Evolutionary conservation across 2,888 invertebrate genomes (phyloP).

Genomic region (Epiblema foenella): DNA sequence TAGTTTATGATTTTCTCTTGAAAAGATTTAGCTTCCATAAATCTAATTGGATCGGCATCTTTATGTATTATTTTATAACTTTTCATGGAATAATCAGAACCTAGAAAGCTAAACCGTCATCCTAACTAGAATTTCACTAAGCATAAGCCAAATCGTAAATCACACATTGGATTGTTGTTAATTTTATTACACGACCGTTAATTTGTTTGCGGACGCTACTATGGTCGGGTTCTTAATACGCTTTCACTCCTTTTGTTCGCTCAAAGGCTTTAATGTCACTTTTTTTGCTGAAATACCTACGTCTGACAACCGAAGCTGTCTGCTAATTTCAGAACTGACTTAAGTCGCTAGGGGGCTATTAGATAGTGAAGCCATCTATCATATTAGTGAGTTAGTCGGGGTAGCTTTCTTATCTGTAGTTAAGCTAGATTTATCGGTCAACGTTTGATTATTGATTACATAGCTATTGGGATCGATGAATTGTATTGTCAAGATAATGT

Average conservation of each 20-base stretch:
- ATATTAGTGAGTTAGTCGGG: conserved; percentile 49
- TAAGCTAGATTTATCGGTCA: conserved; percentile 60
- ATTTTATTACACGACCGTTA: conserved; percentile 23
- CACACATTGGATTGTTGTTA: conserved; percentile 13
- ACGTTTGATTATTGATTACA: conserved; percentile 57
- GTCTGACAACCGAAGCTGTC: conserved; percentile 63
- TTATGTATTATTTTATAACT: conserved; percentile 7
- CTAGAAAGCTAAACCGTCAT: conserved; percentile 21
- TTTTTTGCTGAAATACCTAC: conserved; percentile 65
- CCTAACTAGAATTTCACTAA: conserved; percentile 16
- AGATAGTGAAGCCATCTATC: neutral
- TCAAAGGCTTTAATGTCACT: conserved; percentile 58
- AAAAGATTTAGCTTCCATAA: conserved; percentile 6
- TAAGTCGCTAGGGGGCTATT: neutral
- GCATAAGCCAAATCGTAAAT: conserved; percentile 22
- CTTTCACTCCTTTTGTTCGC: conserved; percentile 78
- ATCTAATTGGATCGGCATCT: conserved; percentile 16
- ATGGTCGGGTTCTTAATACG: conserved; percentile 51
- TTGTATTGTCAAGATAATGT: conserved; percentile 10
- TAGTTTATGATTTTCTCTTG: neutral
- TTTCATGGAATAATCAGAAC: conserved; percentile 19
- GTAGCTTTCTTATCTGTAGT: conserved; percentile 67
- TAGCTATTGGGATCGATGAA: neutral
- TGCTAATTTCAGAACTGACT: conserved; percentile 29
- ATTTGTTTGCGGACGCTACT: conserved; percentile 37